phyloP scores from a whole-genome alignment of 2,113 vertebrate species.

The Corythornis madagascariensis region DNA sequence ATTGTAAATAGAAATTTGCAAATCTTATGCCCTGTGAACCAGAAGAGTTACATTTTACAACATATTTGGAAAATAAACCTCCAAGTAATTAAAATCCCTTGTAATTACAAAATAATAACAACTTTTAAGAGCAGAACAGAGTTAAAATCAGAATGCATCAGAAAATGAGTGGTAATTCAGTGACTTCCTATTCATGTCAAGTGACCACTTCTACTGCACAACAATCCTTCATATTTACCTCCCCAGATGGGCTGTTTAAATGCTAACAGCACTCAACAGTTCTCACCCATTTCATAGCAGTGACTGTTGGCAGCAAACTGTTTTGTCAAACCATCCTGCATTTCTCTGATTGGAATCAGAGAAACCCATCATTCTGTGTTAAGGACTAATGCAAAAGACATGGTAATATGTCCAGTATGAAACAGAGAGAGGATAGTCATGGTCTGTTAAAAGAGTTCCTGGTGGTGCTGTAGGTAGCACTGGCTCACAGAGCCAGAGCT shows the following conservation, averaged over 20 bases:
- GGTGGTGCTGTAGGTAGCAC: background rate
- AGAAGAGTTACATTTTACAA: background rate
- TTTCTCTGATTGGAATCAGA: too few species aligned
- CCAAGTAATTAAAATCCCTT: background rate
- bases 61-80: background rate
- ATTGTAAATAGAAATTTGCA: background rate
- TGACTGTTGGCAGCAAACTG: too few species aligned
- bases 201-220: too few species aligned
- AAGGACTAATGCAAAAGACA: background rate
- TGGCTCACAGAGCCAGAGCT: background rate
- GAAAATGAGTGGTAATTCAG: background rate
- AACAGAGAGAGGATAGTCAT: background rate
- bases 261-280: too few species aligned
- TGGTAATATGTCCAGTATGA: background rate
- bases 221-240: too few species aligned
- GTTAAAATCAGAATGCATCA: background rate
- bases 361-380: too few species aligned
- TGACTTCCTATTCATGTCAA: too few species aligned
- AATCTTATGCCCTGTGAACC: background rate
- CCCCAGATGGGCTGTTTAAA: too few species aligned
- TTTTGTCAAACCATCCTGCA: too few species aligned
- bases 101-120: background rate
- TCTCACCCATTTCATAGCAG: too few species aligned
- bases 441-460: background rate
- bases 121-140: background rate